phyloP scores from a whole-genome alignment of 1,140 invertebrate genomes.

The Leptopilina clavipes region DNA sequence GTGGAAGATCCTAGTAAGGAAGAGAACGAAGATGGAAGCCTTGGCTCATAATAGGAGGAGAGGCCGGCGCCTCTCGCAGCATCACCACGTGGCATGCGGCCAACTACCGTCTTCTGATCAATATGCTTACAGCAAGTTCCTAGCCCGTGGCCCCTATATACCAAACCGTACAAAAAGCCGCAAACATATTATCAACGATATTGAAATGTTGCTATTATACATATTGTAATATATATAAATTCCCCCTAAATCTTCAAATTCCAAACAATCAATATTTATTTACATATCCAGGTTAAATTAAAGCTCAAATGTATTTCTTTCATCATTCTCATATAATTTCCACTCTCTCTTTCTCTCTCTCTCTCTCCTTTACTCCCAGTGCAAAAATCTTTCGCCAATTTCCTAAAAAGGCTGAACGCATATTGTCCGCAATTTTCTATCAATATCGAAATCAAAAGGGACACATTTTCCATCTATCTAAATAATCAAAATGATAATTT shows the following conservation, averaged over 20 bases:
- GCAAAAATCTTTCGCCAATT: neutral
- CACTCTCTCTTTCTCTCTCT: too few relatives aligned
- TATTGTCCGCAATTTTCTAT: neutral
- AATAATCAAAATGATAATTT: too few relatives aligned
- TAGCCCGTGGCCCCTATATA: conserved; percentile 53
- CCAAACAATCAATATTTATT: neutral
- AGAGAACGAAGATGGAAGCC: conserved; percentile 70
- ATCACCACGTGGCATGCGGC: conserved; percentile 75
- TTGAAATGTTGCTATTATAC: conserved; percentile 33
- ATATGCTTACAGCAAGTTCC: conserved; percentile 73
- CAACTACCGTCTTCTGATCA: conserved; percentile 75
- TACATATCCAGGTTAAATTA: too few relatives aligned
- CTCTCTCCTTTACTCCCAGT: too few relatives aligned
- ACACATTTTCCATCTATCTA: neutral
- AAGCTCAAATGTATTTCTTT: too few relatives aligned
- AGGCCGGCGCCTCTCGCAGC: conserved; percentile 71
- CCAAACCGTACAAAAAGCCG: conserved; percentile 43
- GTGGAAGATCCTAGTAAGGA: conserved; percentile 60
- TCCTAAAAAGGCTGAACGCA: neutral
- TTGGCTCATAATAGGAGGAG: conserved; percentile 74
- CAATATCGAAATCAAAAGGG: neutral
- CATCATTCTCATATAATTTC: too few relatives aligned
- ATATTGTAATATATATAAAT: neutral
- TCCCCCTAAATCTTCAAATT: neutral
- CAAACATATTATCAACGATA: conserved; percentile 46